Base-by-base conservation (phyloP, 2,888 invertebrate genomes). In the Epinotia bilunana region DNA sequence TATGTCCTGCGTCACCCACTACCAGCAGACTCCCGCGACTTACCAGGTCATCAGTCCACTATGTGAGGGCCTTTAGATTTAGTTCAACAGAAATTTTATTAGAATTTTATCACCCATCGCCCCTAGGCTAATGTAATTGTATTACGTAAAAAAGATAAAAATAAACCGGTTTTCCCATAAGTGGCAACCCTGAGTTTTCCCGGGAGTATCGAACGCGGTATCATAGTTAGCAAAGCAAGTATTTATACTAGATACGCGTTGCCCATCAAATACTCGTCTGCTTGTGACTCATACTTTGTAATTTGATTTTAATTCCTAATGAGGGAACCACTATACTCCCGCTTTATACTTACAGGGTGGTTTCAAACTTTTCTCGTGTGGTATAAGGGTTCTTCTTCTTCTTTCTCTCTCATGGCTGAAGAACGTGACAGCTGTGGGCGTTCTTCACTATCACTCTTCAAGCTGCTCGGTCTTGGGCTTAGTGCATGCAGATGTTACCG, bases 151-250 rank as follows among this genome's bases (percentile, higher is more conserved):
- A 60, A 70, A 49, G 16, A 53, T 28, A 33, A 70, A 39, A 5
- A 20, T 4, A 60, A 73, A 74, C 70, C 64, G 64, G 74, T 74
- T 74, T 74, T 75, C 13, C 71, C 71, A 46, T 53, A 33, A 18
- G 78, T 78, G 74, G 55, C 63, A 73, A 55, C 76, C 77, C 72
- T 75, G 58, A 68, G 65, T 69, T 73, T 72, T 74, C 74, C 75
- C 71, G 77, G 77, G 80, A 78, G 81, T 81, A 83, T 83, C 81
- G 78, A 77, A 79, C 78, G 79, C 78, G 78, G 79, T 78, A 80
- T 82, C 81, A 74, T 79, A 77, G 79, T 79, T 75, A 79, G 79
- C 67, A 53, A 72, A 70, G 64, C 72, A 13, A 80, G 82, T 81
- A 79, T 78, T 79, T 71, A 72, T 79, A 80, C 75, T 67, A 57